Conservation (phyloP, 2,113 vertebrate species). For the Camarhynchus parvulus region DNA sequence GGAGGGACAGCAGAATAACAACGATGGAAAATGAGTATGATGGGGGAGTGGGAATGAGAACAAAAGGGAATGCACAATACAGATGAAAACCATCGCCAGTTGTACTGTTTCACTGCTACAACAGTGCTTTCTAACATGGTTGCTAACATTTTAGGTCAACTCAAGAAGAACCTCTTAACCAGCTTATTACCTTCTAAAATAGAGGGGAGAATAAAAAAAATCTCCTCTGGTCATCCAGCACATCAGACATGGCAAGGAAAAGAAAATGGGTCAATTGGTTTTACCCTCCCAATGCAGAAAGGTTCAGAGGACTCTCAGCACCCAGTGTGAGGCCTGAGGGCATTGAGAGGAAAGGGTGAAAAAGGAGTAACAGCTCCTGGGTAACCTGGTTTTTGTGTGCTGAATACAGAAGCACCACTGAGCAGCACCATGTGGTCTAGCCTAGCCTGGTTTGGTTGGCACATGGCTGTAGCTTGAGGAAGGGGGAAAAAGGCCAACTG, state of each 20-base stretch:
- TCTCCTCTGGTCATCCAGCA: background rate
- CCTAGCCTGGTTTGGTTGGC: background rate
- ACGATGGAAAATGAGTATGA: background rate
- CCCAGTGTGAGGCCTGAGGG: background rate
- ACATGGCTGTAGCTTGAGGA: background rate
- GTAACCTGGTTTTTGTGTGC: background rate
- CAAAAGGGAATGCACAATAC: background rate
- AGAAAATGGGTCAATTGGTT: background rate
- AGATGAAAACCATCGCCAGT: background rate
- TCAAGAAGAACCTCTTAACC: background rate
- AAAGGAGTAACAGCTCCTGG: background rate
- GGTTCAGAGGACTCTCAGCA: fast-evolving
- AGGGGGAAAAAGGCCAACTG: background rate
- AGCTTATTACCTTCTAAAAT: background rate
- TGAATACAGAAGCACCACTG: fast-evolving
- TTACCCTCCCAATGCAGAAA: background rate
- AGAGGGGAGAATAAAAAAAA: background rate
- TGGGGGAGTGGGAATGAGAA: background rate
- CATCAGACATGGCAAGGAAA: background rate
- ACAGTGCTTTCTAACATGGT: background rate
- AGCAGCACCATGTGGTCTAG: background rate
- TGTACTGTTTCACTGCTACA: fast-evolving
- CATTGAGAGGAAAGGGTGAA: background rate
- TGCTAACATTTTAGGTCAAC: background rate
- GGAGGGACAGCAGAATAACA: background rate